A percentile compares a stretch with the other conserved stretches of the same genome.
Conservation (phyloP, 2,113 vertebrate genomes). For the Phyllostomus discolor region DNA sequence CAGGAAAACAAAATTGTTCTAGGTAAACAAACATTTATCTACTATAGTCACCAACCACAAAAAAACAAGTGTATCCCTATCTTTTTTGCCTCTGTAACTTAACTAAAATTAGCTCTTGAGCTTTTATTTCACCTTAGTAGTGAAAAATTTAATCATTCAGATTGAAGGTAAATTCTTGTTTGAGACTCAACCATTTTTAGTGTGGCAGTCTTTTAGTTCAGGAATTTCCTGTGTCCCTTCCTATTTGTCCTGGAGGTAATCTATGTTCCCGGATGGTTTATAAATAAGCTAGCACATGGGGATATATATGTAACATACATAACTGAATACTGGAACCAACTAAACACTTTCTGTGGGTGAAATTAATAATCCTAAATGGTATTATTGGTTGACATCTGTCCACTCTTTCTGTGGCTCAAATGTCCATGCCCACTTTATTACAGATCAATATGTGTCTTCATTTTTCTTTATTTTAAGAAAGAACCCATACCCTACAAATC, state of each 20-base stretch:
- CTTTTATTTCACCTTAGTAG: neutral
- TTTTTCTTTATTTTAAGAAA: neutral
- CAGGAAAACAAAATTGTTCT: neutral
- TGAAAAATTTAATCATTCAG: neutral
- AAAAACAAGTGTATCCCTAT: neutral
- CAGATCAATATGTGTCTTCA: neutral
- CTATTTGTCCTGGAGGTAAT: neutral
- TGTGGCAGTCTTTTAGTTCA: neutral
- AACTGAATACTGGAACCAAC: neutral
- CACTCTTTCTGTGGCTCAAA: neutral
- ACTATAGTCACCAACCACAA: neutral
- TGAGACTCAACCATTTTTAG: neutral
- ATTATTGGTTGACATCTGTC: neutral
- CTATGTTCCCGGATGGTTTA: neutral
- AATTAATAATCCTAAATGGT: neutral
- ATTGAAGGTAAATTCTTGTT: slow-evolving; percentile 1
- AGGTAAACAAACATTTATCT: neutral
- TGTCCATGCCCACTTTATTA: neutral
- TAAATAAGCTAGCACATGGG: neutral
- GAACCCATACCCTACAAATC: neutral
- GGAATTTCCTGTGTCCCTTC: neutral
- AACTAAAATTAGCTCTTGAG: neutral
- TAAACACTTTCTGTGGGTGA: neutral
- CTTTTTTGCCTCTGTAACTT: neutral
- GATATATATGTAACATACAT: neutral